phyloP scores from a whole-genome alignment of 2,113 vertebrate species.

The Ameiurus melas region DNA sequence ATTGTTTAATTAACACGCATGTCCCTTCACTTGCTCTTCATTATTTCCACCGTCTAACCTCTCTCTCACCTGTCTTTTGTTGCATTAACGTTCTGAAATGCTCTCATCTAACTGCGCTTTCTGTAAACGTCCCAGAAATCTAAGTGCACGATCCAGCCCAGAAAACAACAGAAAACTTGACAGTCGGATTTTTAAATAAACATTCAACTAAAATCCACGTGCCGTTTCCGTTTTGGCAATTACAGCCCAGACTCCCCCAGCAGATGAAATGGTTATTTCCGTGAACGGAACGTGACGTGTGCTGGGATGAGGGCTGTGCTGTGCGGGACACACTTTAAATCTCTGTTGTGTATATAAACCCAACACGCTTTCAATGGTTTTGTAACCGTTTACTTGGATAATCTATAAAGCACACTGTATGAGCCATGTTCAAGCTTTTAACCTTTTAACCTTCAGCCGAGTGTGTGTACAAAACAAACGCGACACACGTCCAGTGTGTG shows the following conservation, averaged over 20 bases:
- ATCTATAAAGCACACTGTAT: constrained; percentile 30
- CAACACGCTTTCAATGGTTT: not conserved
- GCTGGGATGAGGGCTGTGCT: constrained; percentile 12
- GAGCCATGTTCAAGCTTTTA: not conserved
- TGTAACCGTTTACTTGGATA: constrained; percentile 38
- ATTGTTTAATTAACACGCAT: constrained; percentile 9
- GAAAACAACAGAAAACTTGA: not conserved
- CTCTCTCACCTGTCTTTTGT: not conserved
- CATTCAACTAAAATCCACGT: not conserved
- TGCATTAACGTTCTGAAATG: constrained; percentile 39
- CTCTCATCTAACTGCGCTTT: constrained; percentile 60
- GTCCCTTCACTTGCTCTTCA: not conserved
- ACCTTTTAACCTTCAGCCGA: not conserved
- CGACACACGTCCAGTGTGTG: not conserved
- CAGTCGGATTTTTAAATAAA: not conserved
- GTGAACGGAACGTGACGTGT: not conserved
- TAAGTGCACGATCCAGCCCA: not conserved
- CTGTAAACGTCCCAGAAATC: constrained; percentile 60
- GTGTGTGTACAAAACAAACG: not conserved
- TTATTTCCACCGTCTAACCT: not conserved
- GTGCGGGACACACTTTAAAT: not conserved
- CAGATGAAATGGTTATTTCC: not conserved
- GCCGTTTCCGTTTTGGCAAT: not conserved
- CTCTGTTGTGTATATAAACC: constrained; percentile 5
- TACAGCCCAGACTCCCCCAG: not conserved